A percentile compares a stretch with the other conserved stretches of the same genome.
Evolutionary conservation across 2,113 vertebrate species (phyloP).

Genomic region (Hiodon tergisus): DNA sequence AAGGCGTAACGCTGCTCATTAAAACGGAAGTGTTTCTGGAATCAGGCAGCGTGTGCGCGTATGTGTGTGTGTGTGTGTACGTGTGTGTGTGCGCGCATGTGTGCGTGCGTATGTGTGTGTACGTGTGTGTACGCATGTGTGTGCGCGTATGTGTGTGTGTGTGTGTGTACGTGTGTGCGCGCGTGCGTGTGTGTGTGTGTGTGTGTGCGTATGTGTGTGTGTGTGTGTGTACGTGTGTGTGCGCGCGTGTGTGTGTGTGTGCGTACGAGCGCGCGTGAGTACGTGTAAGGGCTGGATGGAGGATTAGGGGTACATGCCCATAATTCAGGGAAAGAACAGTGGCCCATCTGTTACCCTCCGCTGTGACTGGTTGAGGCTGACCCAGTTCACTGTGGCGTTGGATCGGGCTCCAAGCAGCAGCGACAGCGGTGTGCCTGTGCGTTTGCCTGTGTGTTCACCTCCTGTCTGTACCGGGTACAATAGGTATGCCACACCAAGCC

Average conservation of each 20-base stretch:
- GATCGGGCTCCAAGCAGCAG: too few relatives aligned
- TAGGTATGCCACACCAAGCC: too few relatives aligned
- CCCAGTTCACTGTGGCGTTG: too few relatives aligned
- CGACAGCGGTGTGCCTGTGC: too few relatives aligned
- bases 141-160: background rate
- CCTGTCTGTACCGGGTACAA: too few relatives aligned
- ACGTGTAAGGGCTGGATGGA: background rate
- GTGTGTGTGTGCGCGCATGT: background rate
- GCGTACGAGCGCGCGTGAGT: background rate
- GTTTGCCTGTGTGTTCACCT: too few relatives aligned
- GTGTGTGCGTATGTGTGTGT: constrained; percentile 1
- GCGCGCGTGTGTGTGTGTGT: background rate
- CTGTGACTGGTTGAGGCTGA: too few relatives aligned
- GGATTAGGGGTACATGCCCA: too few relatives aligned
- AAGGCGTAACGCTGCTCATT: background rate
- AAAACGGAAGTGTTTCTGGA: background rate
- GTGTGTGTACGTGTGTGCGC: background rate
- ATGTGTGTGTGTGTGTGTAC: background rate
- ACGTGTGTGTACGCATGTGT: background rate
- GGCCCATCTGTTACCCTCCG: too few relatives aligned
- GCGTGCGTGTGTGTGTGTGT: background rate
- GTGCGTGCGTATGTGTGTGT: background rate
- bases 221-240: background rate
- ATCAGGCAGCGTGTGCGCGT: background rate
- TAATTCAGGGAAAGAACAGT: too few relatives aligned